These are phyloP conservation scores for Hydrophis major DNA, from an alignment of 2,797 vertebrate genomes.

Conservation along the genomic window DNA sequence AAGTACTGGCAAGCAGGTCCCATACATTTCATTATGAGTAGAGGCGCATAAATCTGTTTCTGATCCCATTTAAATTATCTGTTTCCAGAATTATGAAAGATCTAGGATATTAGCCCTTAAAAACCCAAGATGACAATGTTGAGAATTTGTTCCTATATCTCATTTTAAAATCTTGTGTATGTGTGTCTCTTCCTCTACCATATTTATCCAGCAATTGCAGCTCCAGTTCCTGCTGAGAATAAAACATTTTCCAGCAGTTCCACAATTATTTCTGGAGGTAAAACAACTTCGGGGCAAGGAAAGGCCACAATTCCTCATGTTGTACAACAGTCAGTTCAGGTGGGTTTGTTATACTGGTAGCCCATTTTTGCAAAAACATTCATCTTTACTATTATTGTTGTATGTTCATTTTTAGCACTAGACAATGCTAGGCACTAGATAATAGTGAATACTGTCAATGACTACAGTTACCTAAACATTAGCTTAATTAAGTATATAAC, in stretches of 20 bases:
- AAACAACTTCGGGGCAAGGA: slow-evolving; percentile 36
- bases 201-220: slow-evolving; percentile 43
- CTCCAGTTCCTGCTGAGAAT: slow-evolving; percentile 59
- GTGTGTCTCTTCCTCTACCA: background rate
- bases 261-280: slow-evolving; percentile 44
- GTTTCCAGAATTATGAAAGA: background rate
- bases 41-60: background rate
- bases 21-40: background rate
- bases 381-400: background rate
- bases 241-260: slow-evolving; percentile 58
- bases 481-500: background rate
- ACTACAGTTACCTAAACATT: background rate
- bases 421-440: background rate
- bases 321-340: slow-evolving; percentile 50
- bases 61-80: background rate
- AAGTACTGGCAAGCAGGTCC: background rate
- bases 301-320: slow-evolving; percentile 53
- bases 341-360: background rate
- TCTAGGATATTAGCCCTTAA: background rate
- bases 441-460: background rate
- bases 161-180: background rate
- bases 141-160: too few relatives aligned
- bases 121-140: background rate
- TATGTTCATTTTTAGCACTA: background rate
- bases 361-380: background rate